Evolutionary conservation across 2,888 invertebrate genomes (phyloP).

Genomic region (Tipula helvola): DNA sequence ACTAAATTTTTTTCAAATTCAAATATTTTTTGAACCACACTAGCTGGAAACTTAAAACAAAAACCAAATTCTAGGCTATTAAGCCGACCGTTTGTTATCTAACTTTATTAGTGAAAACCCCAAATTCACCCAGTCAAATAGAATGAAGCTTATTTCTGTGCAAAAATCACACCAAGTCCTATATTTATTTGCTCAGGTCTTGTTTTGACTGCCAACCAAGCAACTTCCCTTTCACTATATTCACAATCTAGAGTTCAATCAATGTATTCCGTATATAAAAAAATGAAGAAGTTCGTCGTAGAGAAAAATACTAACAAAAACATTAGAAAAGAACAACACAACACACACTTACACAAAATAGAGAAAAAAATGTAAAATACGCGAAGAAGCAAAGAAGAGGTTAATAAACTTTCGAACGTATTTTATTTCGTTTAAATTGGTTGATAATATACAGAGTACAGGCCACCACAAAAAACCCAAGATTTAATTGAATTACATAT

Average conservation of each 20-base stretch:
- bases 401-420: not conserved
- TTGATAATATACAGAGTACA: not conserved
- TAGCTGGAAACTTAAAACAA: too few relatives aligned
- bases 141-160: too few relatives aligned
- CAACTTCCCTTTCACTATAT: not conserved
- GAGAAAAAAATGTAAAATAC: not conserved
- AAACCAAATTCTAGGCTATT: too few relatives aligned
- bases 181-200: not conserved
- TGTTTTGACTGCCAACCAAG: not conserved
- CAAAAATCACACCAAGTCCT: too few relatives aligned
- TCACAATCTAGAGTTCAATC: not conserved
- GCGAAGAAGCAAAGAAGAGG: not conserved
- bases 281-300: not conserved
- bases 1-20: too few relatives aligned
- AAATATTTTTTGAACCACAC: too few relatives aligned
- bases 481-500: not conserved
- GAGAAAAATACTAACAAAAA: not conserved
- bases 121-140: too few relatives aligned
- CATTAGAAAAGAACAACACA: not conserved
- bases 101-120: too few relatives aligned
- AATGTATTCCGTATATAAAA: not conserved
- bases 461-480: not conserved
- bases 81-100: too few relatives aligned
- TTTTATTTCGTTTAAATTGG: not conserved
- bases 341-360: not conserved